These are phyloP conservation scores for Heterodera carotae DNA, from an alignment of 1,140 invertebrate species.

Conservation along the genomic window DNA sequence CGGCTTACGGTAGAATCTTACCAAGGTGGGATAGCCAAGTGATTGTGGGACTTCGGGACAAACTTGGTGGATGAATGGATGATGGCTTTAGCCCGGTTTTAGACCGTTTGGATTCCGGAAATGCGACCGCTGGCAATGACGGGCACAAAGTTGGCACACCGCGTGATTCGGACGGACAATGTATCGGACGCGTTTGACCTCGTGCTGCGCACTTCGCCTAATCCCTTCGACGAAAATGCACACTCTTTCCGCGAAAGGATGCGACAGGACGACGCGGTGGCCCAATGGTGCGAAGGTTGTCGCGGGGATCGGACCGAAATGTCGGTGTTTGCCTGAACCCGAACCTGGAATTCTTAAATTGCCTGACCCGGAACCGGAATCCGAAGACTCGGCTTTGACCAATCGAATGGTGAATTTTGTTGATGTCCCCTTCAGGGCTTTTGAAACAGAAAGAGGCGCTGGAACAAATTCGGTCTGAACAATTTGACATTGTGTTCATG, in stretches of 20 bases:
- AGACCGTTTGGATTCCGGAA: constrained; percentile 51
- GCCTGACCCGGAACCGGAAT: too few relatives aligned
- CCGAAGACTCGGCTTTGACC: too few relatives aligned
- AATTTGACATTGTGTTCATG: constrained; percentile 50
- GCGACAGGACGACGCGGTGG: constrained; percentile 16
- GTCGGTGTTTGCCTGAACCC: too few relatives aligned
- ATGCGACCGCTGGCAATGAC: constrained; percentile 32
- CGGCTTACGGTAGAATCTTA: too few relatives aligned
- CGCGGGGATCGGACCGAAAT: constrained; percentile 18
- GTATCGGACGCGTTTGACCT: constrained; percentile 24
- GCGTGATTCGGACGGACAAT: constrained; percentile 44
- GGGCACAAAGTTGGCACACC: constrained; percentile 49
- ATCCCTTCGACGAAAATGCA: constrained; percentile 17
- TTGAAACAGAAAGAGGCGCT: constrained; percentile 44
- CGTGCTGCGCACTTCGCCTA: constrained; percentile 8
- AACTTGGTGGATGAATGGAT: too few relatives aligned
- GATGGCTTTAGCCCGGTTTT: too few relatives aligned
- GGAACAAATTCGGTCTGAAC: constrained; percentile 32
- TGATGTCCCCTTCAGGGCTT: constrained; percentile 37
- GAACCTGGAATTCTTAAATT: not conserved
- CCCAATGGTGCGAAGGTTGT: constrained; percentile 33
- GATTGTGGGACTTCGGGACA: too few relatives aligned
- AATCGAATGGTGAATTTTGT: not conserved
- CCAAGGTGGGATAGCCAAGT: too few relatives aligned
- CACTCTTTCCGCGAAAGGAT: constrained; percentile 12